These are phyloP conservation scores for Zaprionus ghesquierei DNA, from an alignment of 1,140 invertebrate species.

Conservation along the genomic window DNA sequence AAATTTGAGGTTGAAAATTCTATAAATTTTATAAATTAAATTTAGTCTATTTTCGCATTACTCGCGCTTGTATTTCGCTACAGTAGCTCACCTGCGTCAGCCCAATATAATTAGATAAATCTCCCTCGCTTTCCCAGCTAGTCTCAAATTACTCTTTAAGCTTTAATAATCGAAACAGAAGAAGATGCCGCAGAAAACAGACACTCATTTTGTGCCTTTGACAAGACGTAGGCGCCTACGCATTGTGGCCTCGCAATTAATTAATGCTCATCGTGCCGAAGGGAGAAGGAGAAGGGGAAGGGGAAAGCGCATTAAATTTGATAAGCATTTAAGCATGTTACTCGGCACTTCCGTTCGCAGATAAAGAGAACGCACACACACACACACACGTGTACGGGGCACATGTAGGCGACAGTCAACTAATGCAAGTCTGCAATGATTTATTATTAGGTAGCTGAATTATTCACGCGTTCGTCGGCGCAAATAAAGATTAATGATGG, in stretches of 20 bases:
- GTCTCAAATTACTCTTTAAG: background rate
- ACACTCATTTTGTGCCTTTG: background rate
- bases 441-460: slow-evolving; percentile 80
- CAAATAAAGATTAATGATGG: slow-evolving; percentile 80
- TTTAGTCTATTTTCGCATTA: slow-evolving; percentile 2
- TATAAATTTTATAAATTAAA: slow-evolving; percentile 30
- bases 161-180: slow-evolving; percentile 9
- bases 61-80: background rate
- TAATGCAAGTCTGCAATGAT: slow-evolving; percentile 79
- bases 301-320: slow-evolving; percentile 69
- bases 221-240: slow-evolving; percentile 16
- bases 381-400: slow-evolving; percentile 7
- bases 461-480: slow-evolving; percentile 70
- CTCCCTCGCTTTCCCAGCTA: background rate
- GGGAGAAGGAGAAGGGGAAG: background rate
- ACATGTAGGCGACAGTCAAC: slow-evolving; percentile 49
- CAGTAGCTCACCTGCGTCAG: background rate
- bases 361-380: slow-evolving; percentile 24
- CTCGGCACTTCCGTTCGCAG: slow-evolving; percentile 67
- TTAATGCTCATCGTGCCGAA: slow-evolving; percentile 51
- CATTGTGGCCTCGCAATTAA: slow-evolving; percentile 62
- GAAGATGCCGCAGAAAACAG: background rate
- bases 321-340: slow-evolving; percentile 81
- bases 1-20: no score
- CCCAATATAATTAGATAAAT: slow-evolving; percentile 12